Base-by-base conservation (phyloP, 2,888 invertebrate genomes). In the Brachypalpus laphriformis region DNA sequence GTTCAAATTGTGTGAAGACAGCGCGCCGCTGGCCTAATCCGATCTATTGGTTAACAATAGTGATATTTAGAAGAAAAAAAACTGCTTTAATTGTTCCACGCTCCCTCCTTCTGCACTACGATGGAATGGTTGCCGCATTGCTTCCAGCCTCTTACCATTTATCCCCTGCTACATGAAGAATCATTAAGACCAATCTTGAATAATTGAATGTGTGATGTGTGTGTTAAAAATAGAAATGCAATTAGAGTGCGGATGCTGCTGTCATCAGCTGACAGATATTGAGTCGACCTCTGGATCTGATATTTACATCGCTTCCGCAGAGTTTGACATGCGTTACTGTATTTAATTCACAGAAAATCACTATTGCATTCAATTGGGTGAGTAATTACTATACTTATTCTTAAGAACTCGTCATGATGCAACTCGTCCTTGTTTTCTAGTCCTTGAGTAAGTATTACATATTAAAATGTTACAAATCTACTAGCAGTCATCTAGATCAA, bases 191-290 rank as follows among this genome's bases (percentile, higher is more conserved):
- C 75, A 76, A 81, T 85, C 57, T 75, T 68, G 68, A 70, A 78
- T 77, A 77, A 82, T 77, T 66, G 66, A 82, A 83, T 74, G 63
- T 68, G 74, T 81, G 70, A 70, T 75, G 81, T 65, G 57, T 71
- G 81, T 65, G 75, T 71, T 85, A 71, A 71, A 85, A 85, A 81
- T 81, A 81, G 81, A 85, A 85, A 81, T 81, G 75, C 81, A 85
- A 85, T 85, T 85, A 85, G 81, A 83, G 75, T 49, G 66, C 85
- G 85, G 80, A 81, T 81, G 75, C 81, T 70, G 85, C 85, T 81
- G 81, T 85, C 85, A 76, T 61, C 81, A 59, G 40, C 65, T 71
- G 80, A 85, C 81, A 85, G 85, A 85, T 75, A 81, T 71, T 75
- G 70, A 65, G 75, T 71, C 80, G 65, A 70, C 63, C 51, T 75